Percentiles rank a stretch among this genome's conserved stretches.
phyloP scores from a whole-genome alignment of 2,797 vertebrate species.

The Gambusia yucatana region DNA sequence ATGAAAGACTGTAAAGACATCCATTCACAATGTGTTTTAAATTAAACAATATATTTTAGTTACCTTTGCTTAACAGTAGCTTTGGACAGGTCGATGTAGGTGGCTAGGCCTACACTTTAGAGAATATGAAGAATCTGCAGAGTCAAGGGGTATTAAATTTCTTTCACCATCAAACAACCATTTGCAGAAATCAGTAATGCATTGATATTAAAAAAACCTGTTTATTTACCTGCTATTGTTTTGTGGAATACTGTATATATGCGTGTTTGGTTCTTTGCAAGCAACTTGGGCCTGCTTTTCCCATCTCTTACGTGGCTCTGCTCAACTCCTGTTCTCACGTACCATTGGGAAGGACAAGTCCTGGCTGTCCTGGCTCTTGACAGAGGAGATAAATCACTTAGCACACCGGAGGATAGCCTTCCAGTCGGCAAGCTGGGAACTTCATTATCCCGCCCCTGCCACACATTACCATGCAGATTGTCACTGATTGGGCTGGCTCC shows the following conservation, averaged over 20 bases:
- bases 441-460: slow-evolving; percentile 99
- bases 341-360: slow-evolving; percentile 93
- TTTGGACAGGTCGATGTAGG: slow-evolving; percentile 59
- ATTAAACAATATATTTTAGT: slow-evolving; percentile 50
- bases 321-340: slow-evolving; percentile 87
- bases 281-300: slow-evolving; percentile 59
- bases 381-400: slow-evolving; percentile 99
- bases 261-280: slow-evolving; percentile 70
- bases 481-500: slow-evolving; percentile 89
- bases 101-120: slow-evolving; percentile 57
- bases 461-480: slow-evolving; percentile 97
- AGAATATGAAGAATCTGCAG: slow-evolving; percentile 59
- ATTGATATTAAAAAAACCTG: not conserved
- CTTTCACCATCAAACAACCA: not conserved
- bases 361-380: slow-evolving; percentile 97
- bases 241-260: slow-evolving; percentile 40
- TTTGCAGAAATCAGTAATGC: slow-evolving; percentile 8
- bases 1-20: not conserved
- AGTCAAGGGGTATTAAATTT: slow-evolving; percentile 32
- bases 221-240: slow-evolving; percentile 24
- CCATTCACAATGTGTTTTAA: slow-evolving; percentile 28
- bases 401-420: slow-evolving; percentile 98
- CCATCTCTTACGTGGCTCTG: slow-evolving; percentile 79
- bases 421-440: slow-evolving; percentile 97
- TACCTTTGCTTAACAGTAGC: slow-evolving; percentile 64